phyloP scores from a whole-genome alignment of 2,113 vertebrate genomes.

The Danio rerio region GRCz12tu NC_133189.1:56864001-56864500 shows the following conservation, averaged over 20 bases:
- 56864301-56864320: conserved; percentile 19
- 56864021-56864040: conserved; percentile 14
- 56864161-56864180: conserved; percentile 38
- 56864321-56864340: conserved; percentile 8
- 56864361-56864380: conserved; percentile 29
- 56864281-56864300: not conserved
- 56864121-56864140: conserved; percentile 1
- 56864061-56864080: conserved; percentile 37
- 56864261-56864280: not conserved
- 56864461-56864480: conserved; percentile 14
- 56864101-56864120: conserved; percentile 14
- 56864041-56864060: conserved; percentile 33
- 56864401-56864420: conserved; percentile 41
- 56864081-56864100: conserved; percentile 44
- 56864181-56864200: conserved; percentile 24
- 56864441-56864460: not conserved
- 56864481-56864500: not conserved
- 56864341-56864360: conserved; percentile 4
- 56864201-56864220: conserved; percentile 7
- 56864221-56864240: not conserved
- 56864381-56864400: conserved; percentile 1
- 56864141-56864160: conserved; percentile 29
- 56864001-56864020: conserved; percentile 1
- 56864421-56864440: not conserved
- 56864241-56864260: not conserved